phyloP scores from a whole-genome alignment of 2,797 vertebrate species.

The Florisuga fusca region DNA sequence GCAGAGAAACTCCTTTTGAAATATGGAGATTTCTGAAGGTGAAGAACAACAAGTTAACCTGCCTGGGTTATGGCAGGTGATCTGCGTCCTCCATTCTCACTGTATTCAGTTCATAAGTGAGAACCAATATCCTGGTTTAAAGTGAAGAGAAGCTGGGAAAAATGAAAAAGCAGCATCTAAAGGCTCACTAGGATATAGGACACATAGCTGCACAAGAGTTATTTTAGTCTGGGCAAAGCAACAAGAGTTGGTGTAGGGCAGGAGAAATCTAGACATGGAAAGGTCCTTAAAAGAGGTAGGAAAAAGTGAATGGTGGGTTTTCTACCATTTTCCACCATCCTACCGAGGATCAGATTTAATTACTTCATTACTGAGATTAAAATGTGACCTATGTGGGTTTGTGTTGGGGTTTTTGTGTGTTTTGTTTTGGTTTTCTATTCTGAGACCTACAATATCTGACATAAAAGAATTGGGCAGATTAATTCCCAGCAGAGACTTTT shows the following conservation, averaged over 20 bases:
- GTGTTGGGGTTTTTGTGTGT: background rate
- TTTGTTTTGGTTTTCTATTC: background rate
- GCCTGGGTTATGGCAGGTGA: background rate
- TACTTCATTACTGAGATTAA: conserved; percentile 14
- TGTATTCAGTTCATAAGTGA: background rate
- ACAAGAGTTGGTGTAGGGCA: background rate
- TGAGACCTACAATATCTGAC: background rate
- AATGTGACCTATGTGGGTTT: background rate
- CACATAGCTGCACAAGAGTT: background rate
- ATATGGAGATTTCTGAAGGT: background rate
- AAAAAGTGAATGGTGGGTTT: background rate
- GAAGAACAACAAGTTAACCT: background rate
- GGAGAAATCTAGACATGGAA: background rate
- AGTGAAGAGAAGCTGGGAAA: background rate
- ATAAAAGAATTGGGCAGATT: background rate
- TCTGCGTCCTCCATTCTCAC: background rate
- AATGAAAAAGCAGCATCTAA: background rate
- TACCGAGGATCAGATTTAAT: background rate
- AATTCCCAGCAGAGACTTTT: conserved; percentile 3
- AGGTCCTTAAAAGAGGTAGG: background rate
- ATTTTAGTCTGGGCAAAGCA: background rate
- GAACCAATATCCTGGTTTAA: background rate
- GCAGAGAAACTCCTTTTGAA: background rate
- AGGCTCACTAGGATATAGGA: background rate
- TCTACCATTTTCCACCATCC: background rate